Base-by-base conservation (phyloP, 64 coral and sea anemone genomes). In the Cladopsammia gracilis region DNA sequence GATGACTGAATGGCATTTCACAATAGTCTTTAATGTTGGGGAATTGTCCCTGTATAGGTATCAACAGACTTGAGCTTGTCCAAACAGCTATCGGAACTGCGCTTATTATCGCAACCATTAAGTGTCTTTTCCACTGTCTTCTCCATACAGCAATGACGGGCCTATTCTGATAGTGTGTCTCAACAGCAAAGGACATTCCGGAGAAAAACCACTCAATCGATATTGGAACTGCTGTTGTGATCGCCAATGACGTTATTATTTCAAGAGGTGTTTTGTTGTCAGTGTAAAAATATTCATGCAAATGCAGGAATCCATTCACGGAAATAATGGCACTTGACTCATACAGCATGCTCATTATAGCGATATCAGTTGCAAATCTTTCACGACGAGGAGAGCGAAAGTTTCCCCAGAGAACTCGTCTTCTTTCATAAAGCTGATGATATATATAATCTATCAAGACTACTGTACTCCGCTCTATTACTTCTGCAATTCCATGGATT, bases 81-180 rank as follows among this genome's bases (percentile, higher is more conserved):
- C 67, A 70, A 70, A 26, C 3, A 9, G 25, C 23, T 70, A 70
- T 70, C 2, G 67, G 67, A 4, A 70, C 10, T 70, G 67, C 25
- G 11, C 24, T 70, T 23, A 70, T 34, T 26, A 26, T 25, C 12
- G 67, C 67, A 19, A 70, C 23, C 24, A n/a, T 70, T 26, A 70
- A 25, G 23, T 70, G 67, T 70, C 10, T 70, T 25, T 70, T 70
- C 67, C 67, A 70, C 9, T 70, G 67, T 8, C 67, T 70, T 70
- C 67, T 10, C 67, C 67, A 70, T 1, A 70, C 23, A 24, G 67
- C 67, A 0, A 42, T 70, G 2, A 70, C 25, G 12, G 67, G 22
- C 23, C 67, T 70, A n/a, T 70, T 70, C 67, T 70, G 67, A 70
- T 70, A 70, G 9, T n/a, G 67, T 2, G 67, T 70, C 67, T 70